Evolutionary conservation across 1,140 invertebrate genomes (phyloP).

Genomic region (Achroia grisella): DNA sequence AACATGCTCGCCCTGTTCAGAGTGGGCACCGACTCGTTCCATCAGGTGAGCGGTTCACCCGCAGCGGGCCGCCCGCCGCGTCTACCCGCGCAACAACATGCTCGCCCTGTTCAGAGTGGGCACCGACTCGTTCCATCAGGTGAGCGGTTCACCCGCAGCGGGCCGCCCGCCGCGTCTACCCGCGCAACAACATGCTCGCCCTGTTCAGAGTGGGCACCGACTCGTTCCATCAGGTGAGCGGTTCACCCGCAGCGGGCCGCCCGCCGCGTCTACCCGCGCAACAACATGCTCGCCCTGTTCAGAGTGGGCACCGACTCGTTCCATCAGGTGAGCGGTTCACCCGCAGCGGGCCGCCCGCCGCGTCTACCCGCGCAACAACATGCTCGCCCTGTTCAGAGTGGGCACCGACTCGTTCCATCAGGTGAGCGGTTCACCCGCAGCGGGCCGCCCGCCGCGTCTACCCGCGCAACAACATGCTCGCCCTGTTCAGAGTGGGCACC

Average conservation of each 20-base stretch:
- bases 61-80: constrained; percentile 63
- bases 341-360: constrained; percentile 70
- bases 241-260: constrained; percentile 73
- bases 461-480: constrained; percentile 81
- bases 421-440: constrained; percentile 72
- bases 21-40: constrained; percentile 69
- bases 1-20: constrained; percentile 84
- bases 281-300: constrained; percentile 84
- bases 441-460: constrained; percentile 71
- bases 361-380: constrained; percentile 80
- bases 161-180: constrained; percentile 73
- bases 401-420: constrained; percentile 54
- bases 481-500: constrained; percentile 80
- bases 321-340: constrained; percentile 71
- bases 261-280: constrained; percentile 75
- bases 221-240: constrained; percentile 56
- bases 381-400: constrained; percentile 83
- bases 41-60: constrained; percentile 71
- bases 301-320: constrained; percentile 73
- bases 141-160: constrained; percentile 69
- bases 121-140: constrained; percentile 52
- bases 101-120: constrained; percentile 82
- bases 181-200: constrained; percentile 81
- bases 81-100: constrained; percentile 80
- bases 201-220: constrained; percentile 79